Conservation (phyloP, 2,888 invertebrate species). For the Hirtodrosophila trivittata region DNA sequence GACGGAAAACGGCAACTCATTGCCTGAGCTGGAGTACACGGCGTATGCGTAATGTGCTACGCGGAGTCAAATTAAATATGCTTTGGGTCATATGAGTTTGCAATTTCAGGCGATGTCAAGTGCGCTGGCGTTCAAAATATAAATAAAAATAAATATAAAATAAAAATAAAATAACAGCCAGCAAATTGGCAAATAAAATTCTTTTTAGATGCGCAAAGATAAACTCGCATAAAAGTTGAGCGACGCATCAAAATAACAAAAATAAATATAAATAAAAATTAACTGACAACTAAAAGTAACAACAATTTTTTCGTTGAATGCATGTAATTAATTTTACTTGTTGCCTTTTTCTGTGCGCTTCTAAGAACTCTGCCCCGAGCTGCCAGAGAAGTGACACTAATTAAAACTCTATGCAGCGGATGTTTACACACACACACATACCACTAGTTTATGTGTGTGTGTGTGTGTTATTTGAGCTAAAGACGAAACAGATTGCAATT, state of each 20-base stretch:
- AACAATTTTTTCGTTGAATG: conserved; percentile 37
- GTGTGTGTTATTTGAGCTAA: background rate
- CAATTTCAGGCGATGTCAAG: conserved; percentile 35
- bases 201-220: conserved; percentile 47
- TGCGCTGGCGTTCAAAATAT: conserved; percentile 20
- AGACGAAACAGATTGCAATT: conserved; percentile 41
- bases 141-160: too few relatives aligned
- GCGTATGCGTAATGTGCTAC: conserved; percentile 60
- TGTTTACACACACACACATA: conserved; percentile 39
- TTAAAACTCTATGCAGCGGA: conserved; percentile 66
- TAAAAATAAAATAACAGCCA: conserved; percentile 42
- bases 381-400: conserved; percentile 64
- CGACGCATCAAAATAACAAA: conserved; percentile 31
- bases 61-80: conserved; percentile 65
- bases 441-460: conserved; percentile 6
- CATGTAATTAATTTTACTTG: conserved; percentile 70
- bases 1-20: too few relatives aligned
- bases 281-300: conserved; percentile 10
- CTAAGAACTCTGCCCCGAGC: conserved; percentile 36
- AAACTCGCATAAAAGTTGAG: conserved; percentile 59
- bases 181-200: conserved; percentile 66
- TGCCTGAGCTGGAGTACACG: conserved; percentile 17
- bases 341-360: conserved; percentile 30
- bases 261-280: conserved; percentile 19
- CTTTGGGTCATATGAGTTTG: conserved; percentile 50